These are phyloP conservation scores for Genyomyrus donnyi DNA, from an alignment of 2,113 vertebrate species.

Conservation along the genomic window DNA sequence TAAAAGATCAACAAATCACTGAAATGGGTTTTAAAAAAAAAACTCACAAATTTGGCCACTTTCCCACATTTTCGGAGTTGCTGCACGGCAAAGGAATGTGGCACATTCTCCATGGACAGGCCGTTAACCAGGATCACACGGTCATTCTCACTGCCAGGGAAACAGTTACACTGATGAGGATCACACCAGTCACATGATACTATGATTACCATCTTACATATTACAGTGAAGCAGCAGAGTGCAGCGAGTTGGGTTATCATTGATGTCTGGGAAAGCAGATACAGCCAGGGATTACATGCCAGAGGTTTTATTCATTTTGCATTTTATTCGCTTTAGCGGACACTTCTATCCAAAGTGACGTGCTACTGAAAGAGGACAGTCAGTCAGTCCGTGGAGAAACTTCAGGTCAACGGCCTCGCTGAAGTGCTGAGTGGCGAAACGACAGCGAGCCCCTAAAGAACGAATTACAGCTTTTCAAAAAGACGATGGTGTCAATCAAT, in stretches of 20 bases:
- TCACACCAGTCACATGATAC: background rate
- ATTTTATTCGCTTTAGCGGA: background rate
- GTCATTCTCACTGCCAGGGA: conserved; percentile 77
- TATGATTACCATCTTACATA: background rate
- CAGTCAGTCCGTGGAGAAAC: background rate
- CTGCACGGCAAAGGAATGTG: conserved; percentile 86
- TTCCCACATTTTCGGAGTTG: conserved; percentile 94
- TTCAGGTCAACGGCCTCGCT: background rate
- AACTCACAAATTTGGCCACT: conserved; percentile 88
- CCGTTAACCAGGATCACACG: conserved; percentile 83
- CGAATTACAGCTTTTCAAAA: background rate
- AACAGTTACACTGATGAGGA: background rate
- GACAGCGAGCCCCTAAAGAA: background rate
- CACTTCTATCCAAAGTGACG: background rate
- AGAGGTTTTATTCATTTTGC: background rate
- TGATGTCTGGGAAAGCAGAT: background rate
- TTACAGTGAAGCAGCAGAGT: background rate
- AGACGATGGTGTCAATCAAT: background rate
- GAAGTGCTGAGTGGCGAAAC: background rate
- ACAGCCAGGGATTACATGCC: background rate
- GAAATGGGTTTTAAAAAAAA: background rate
- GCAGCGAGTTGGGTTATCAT: background rate
- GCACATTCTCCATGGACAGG: conserved; percentile 81
- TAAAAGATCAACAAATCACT: background rate
- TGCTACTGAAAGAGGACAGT: background rate